phyloP scores from a whole-genome alignment of 1,140 invertebrate genomes.

The Xylocopa sonorina region DNA sequence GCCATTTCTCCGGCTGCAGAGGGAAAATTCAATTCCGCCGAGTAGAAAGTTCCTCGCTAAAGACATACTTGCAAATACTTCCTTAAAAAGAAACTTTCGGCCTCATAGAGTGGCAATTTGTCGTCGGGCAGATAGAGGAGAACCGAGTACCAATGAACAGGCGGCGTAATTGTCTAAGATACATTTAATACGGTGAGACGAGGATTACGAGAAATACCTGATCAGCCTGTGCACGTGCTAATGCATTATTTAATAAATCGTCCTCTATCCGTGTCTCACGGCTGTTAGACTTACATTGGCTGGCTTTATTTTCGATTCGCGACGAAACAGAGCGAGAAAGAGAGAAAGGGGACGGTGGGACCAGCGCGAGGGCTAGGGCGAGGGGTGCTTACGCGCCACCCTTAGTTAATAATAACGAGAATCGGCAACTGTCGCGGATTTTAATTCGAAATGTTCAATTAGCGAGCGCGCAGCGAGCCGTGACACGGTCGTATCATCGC shows the following conservation, averaged over 20 bases:
- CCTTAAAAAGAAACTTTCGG: conserved; percentile 24
- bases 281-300: too few relatives aligned
- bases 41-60: conserved; percentile 31
- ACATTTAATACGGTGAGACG: conserved; percentile 17
- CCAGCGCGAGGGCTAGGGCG: background rate
- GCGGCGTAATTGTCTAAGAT: conserved; percentile 26
- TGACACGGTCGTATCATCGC: conserved; percentile 60
- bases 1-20: too few relatives aligned
- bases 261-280: too few relatives aligned
- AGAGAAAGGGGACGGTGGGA: background rate
- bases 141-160: conserved; percentile 1
- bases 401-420: conserved; percentile 52
- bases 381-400: background rate
- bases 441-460: conserved; percentile 65
- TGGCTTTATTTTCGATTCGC: too few relatives aligned
- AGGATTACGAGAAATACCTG: conserved; percentile 11
- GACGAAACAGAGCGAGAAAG: background rate
- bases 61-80: conserved; percentile 32
- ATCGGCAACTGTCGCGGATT: conserved; percentile 53
- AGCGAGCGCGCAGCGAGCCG: conserved; percentile 55
- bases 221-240: background rate
- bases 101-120: conserved; percentile 23
- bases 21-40: conserved; percentile 25
- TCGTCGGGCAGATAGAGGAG: conserved; percentile 9
- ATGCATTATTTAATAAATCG: too few relatives aligned